Evolutionary conservation across 2,888 invertebrate species (phyloP), one percentile per base, ranked within the genome.

Genomic region (Cephalotes varians): DNA sequence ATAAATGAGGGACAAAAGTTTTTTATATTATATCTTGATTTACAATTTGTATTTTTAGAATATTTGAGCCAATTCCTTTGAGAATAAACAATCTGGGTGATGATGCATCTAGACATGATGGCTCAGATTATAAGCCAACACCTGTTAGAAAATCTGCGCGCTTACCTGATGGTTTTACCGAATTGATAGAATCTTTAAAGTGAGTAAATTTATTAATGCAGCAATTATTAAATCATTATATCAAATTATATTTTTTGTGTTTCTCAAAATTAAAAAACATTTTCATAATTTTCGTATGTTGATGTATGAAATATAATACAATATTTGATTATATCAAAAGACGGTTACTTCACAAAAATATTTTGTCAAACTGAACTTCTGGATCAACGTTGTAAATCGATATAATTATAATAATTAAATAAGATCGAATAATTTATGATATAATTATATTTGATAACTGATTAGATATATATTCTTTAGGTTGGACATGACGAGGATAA

Each of bases 61-160:
- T 69, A 12, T 93, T 92, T 81, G 91, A 93, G 86, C 92, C 94
- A 28, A 87, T 95, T 73, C 90, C 93, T 9, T 81, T 94, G 60
- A 92, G 90, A 82, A 94, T 95, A 87, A 93, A 91, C 82, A 95
- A 95, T 85, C 88, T 95, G 79, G 94, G 94, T n/a, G 92, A 92
- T 44, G 92, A 93, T 88, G 87, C 90, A 31, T 89, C 92, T 7
- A 87, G 88, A 60, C 92, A 90, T 0, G 93, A 94, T 67, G 93
- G 93, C 10, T 92, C 94, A n/a, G 94, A 93, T 86, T 95, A 95
- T 74, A 94, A 94, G 83, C 91, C 92, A 73, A 91, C 90, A 37
- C 95, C 95, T 47, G 86, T 76, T 18, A 90, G 81, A 58, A 90
- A 87, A 65, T 85, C 87, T 4, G 86, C 89, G 1, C 79, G 86